Evolutionary conservation across 2,888 invertebrate species (phyloP).

Genomic region (Iphiclides podalirius): DNA sequence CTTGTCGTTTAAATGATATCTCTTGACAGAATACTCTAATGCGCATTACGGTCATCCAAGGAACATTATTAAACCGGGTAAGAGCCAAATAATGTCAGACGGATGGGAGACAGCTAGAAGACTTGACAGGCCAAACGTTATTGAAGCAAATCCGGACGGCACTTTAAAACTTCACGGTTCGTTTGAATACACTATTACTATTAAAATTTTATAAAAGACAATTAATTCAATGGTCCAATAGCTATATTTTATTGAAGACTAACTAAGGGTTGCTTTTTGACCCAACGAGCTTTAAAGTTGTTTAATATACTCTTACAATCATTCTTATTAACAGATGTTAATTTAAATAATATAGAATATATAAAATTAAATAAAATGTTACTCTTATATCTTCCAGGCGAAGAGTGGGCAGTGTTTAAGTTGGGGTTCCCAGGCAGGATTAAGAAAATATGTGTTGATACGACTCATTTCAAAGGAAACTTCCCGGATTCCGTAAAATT

Average conservation of each 20-base stretch:
- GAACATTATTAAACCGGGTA: constrained; percentile 78
- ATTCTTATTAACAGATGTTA: too few species aligned
- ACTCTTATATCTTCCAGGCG: constrained; percentile 48
- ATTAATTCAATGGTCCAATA: too few species aligned
- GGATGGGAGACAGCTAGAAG: constrained; percentile 85
- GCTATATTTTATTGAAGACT: too few species aligned
- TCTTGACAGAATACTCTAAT: constrained; percentile 74
- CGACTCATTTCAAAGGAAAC: constrained; percentile 83
- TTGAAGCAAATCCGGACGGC: constrained; percentile 75
- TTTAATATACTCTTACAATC: too few species aligned
- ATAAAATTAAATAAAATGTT: too few species aligned
- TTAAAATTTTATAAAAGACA: too few species aligned
- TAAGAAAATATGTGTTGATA: constrained; percentile 77
- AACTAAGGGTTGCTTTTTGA: too few species aligned
- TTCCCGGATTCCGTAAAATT: constrained; percentile 81
- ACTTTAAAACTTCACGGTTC: constrained; percentile 77
- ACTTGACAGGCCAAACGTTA: constrained; percentile 79
- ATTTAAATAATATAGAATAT: too few species aligned
- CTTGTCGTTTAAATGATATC: neutral
- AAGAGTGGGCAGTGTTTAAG: constrained; percentile 82
- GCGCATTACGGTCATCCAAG: constrained; percentile 83
- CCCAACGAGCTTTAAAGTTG: too few species aligned
- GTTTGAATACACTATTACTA: neutral
- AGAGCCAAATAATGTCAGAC: constrained; percentile 78
- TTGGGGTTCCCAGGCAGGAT: constrained; percentile 76